Evolutionary conservation across 2,797 vertebrate genomes (phyloP), one percentile per base, ranked within the genome.

Genomic region (Lindbergichthys nudifrons): DNA sequence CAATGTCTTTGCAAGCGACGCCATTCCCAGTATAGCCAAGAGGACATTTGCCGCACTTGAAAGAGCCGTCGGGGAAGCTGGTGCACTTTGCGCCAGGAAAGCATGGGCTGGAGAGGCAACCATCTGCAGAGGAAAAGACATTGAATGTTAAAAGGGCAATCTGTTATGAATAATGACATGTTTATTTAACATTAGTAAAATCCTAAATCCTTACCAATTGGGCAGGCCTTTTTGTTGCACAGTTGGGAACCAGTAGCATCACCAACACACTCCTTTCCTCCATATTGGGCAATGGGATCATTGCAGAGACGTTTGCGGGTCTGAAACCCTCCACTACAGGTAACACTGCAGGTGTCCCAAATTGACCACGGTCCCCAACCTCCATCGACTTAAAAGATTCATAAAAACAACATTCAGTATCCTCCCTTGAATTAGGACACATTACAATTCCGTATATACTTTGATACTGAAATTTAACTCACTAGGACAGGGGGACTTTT

Each of bases 341-440:
- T 99, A 78, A 97, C 93, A 30, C 96, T 95, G 85, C 98, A 99
- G 80, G 94, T 92, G 85, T 97, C 96, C 98, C 98, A 99, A 0
- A 91, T 96, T 74, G 98, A 98, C 98, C 98, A 99, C 18, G 97
- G 97, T 69, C 98, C 98, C 98, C 98, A 99, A 54, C 95, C 96
- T 79, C 98, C 98, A 82, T 98, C 94, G 82, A 99, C 98, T 99
- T 63, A 65, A 87, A 70, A 18, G 4, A 57, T 39, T 65, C 65
- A 43, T 36, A 32, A 42, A 39, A 79, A 73, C 8, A 65, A 50
- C 19, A 51, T 2, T 65, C 0, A 73, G 54, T 47, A 65, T 76
- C 16, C 58, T 67, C 16, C 12, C 7, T 19, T 45, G 12, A 76
- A 65, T n/a, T 26, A 0, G 58, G 8, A 48, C 14, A 65, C 8